phyloP scores from a whole-genome alignment of 2,888 invertebrate genomes.

The Agriopis marginaria region DNA sequence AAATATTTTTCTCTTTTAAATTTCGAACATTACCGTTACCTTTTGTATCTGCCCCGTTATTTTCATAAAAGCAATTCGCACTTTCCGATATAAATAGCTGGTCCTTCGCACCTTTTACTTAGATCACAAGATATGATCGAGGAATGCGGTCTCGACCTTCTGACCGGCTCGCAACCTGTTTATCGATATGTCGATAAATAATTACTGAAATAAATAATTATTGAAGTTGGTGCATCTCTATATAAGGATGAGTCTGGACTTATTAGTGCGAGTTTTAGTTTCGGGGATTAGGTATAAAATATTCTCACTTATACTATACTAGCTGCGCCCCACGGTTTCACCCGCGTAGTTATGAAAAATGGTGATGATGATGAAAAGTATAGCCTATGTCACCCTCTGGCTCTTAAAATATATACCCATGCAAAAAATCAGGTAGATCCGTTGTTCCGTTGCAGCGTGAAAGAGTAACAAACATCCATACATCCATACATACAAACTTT shows the following conservation, averaged over 20 bases:
- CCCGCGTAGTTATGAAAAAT: no score
- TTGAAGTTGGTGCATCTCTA: slow-evolving; percentile 4
- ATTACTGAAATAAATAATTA: slow-evolving; percentile 11
- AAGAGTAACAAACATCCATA: no score
- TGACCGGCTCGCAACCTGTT: slow-evolving; percentile 39
- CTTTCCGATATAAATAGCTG: slow-evolving; percentile 29
- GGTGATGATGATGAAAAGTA: no score
- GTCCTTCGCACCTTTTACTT: slow-evolving; percentile 29
- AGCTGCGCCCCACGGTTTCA: no score
- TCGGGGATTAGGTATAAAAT: not conserved
- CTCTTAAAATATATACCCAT: no score
- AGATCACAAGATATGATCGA: slow-evolving; percentile 22
- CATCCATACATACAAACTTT: no score
- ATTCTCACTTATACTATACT: no score
- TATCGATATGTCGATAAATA: slow-evolving; percentile 25
- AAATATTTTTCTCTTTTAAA: not conserved
- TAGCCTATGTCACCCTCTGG: no score
- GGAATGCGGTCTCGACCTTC: slow-evolving; percentile 47
- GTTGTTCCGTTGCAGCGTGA: no score
- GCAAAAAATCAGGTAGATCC: no score
- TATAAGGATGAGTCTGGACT: not conserved
- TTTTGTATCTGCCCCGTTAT: slow-evolving; percentile 20
- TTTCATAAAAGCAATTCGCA: slow-evolving; percentile 29
- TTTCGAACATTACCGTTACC: slow-evolving; percentile 7
- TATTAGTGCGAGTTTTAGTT: not conserved